Evolutionary conservation across 2,888 invertebrate species (phyloP).

Genomic region (Ormyrus nitidulus): DNA sequence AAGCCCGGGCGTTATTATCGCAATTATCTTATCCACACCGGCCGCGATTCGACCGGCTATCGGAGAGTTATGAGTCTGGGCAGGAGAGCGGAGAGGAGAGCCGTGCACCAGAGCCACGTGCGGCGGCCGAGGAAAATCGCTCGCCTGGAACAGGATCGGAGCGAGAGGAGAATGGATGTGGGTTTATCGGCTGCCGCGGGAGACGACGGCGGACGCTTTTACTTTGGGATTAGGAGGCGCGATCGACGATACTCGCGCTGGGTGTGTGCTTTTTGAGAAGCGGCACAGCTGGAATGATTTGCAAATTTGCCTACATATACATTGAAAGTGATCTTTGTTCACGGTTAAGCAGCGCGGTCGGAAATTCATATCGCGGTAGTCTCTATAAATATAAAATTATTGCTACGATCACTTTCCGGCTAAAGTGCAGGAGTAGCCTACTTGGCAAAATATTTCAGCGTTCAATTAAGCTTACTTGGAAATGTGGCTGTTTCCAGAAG

Average conservation of each 20-base stretch:
- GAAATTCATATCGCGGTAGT: too few relatives aligned
- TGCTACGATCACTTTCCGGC: too few relatives aligned
- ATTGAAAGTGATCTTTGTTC: too few relatives aligned
- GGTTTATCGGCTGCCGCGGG: constrained; percentile 26
- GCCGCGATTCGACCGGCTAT: not conserved
- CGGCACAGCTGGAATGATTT: not conserved
- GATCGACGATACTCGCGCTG: not conserved
- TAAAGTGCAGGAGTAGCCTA: too few relatives aligned
- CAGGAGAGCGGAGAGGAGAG: not conserved
- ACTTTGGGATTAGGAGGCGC: not conserved
- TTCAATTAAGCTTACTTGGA: not conserved
- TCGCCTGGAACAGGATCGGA: too few relatives aligned
- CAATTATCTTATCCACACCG: constrained; percentile 48
- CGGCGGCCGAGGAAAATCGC: not conserved
- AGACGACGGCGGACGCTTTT: not conserved
- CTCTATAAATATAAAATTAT: too few relatives aligned
- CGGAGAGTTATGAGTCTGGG: constrained; percentile 35
- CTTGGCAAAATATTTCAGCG: not conserved
- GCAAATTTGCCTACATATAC: too few relatives aligned
- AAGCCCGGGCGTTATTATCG: constrained; percentile 29
- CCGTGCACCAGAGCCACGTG: not conserved
- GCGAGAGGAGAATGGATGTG: constrained; percentile 4
- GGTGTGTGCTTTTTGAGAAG: constrained; percentile 9
- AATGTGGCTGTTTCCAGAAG: not conserved
- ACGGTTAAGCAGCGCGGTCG: too few relatives aligned